phyloP scores from a whole-genome alignment of 2,797 vertebrate species.

The Cyprinodon diabolis region DNA sequence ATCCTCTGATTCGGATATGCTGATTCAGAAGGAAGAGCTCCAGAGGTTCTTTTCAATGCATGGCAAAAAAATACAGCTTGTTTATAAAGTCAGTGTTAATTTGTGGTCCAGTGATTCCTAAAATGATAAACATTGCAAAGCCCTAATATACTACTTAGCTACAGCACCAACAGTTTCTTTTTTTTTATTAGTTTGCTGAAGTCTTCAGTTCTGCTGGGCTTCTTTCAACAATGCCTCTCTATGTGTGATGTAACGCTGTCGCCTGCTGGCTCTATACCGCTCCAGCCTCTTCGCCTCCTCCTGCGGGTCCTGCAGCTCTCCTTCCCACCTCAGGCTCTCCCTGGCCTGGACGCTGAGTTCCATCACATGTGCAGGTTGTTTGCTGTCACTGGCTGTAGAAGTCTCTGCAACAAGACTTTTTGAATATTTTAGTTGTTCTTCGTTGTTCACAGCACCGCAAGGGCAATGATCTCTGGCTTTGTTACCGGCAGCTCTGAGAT shows the following conservation, averaged over 20 bases:
- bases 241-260: constrained; percentile 80
- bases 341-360: constrained; percentile 49
- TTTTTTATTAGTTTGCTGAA: background rate
- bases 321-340: constrained; percentile 88
- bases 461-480: constrained; percentile 21
- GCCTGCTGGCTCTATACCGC: constrained; percentile 82
- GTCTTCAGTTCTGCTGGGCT: constrained; percentile 1
- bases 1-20: constrained; percentile 46
- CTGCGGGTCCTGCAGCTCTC: constrained; percentile 81
- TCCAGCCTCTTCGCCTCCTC: constrained; percentile 85
- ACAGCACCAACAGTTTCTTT: background rate
- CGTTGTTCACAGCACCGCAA: constrained; percentile 29
- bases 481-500: constrained; percentile 26
- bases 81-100: constrained; percentile 12
- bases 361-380: constrained; percentile 22
- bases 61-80: background rate
- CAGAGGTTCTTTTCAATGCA: constrained; percentile 4
- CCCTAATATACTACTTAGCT: constrained; percentile 6
- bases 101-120: constrained; percentile 15
- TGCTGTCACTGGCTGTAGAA: background rate
- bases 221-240: constrained; percentile 68
- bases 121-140: background rate
- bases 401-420: background rate
- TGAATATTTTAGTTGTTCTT: constrained; percentile 28
- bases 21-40: constrained; percentile 7